Base-by-base conservation (phyloP, 2,888 invertebrate species). In the Rugalucina vietnamica region DNA sequence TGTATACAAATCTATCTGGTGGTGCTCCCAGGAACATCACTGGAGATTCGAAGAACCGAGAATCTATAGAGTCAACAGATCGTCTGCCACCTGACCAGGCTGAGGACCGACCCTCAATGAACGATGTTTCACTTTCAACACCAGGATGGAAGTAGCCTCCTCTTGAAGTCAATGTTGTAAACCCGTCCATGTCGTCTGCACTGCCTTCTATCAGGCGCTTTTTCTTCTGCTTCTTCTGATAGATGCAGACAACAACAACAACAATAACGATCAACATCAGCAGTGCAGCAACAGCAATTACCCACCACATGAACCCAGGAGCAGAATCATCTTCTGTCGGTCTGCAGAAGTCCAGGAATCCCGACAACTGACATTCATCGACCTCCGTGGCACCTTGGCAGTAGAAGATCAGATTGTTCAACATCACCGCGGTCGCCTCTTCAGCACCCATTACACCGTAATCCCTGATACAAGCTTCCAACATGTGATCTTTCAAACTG, bases 391-490 rank as follows among this genome's bases (percentile, higher is more conserved):
- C 87, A 27, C 83, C 87, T 60, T 90, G 90, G 74, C 92, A 92
- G 76, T 89, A 90, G 81, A 91, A 91, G 0, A 90, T 84, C 21
- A 90, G 60, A 27, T 88, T 60, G 27, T 79, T 69, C 0, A 82
- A 18, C 27, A 90, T 70, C 3, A 87, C 76, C 32, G 69, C 34
- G 18, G 86, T 84, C 0, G 87, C 80, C 43, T 85, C 79, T 12
- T 76, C 79, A n/a, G 79, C 76, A 21, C 85, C 87, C 24, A 81
- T 81, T n/a, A 79, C 72, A 37, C 37, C 65, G 43, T 87, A 87
- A 49, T 90, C 90, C 1, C 88, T 76, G 34, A 92, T 87, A 78
- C 92, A 92, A 0, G 88, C 89, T 69, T 92, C 90, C 10, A 91
- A 60, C 43, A 87, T 88, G 54, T 90, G 88, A 43, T 90, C 89